These are phyloP conservation scores for Leptinotarsa undecemlineata DNA, from an alignment of 1,140 invertebrate species.

Conservation along the genomic window DNA sequence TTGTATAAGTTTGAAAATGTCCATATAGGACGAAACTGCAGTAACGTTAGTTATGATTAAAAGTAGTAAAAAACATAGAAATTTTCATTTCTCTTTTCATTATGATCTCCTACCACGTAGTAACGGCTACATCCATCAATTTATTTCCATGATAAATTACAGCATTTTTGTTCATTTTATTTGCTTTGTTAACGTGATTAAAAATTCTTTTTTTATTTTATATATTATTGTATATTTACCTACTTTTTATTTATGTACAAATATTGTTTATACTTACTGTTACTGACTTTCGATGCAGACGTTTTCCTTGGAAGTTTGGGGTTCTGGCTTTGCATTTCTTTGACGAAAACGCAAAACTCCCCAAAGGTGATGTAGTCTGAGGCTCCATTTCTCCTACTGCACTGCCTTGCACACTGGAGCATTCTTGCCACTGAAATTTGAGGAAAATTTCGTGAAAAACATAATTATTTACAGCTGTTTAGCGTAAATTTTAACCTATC, in stretches of 20 bases:
- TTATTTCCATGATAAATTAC: too few relatives aligned
- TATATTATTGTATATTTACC: too few relatives aligned
- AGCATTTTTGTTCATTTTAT: too few relatives aligned
- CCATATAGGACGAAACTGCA: too few relatives aligned
- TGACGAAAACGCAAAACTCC: constrained; percentile 69
- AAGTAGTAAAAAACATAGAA: too few relatives aligned
- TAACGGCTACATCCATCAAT: too few relatives aligned
- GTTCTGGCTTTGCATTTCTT: constrained; percentile 59
- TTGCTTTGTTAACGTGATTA: too few relatives aligned
- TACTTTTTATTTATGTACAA: background rate
- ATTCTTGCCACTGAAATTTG: constrained; percentile 62
- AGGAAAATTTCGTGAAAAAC: background rate
- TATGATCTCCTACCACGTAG: too few relatives aligned
- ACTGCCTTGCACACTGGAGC: constrained; percentile 64
- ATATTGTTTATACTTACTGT: constrained; percentile 34
- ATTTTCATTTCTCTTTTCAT: too few relatives aligned
- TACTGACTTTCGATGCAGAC: constrained; percentile 39
- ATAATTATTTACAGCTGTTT: constrained; percentile 3
- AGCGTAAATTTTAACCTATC: background rate
- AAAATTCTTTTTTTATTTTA: too few relatives aligned
- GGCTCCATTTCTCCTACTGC: constrained; percentile 58
- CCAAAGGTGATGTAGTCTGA: constrained; percentile 64
- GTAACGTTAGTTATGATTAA: too few relatives aligned
- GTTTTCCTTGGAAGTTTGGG: constrained; percentile 43
- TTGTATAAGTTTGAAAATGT: too few relatives aligned